These are phyloP conservation scores for Micrasema longulum DNA, from an alignment of 1,140 invertebrate species.

Conservation along the genomic window DNA sequence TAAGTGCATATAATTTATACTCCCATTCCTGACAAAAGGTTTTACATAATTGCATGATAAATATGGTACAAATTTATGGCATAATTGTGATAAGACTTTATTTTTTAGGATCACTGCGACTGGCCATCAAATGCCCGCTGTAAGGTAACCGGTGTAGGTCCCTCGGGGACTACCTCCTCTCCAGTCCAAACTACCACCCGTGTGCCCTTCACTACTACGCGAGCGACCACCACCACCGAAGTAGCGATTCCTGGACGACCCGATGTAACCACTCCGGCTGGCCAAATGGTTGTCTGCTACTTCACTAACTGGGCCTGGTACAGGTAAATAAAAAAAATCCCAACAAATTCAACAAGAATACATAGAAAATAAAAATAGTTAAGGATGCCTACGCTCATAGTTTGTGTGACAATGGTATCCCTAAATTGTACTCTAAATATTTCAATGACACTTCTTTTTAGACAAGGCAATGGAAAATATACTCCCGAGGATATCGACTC, in stretches of 20 bases:
- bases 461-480: constrained; percentile 75
- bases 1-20: constrained; percentile 55
- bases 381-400: no score
- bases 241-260: no score
- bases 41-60: no score
- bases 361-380: no score
- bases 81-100: no score
- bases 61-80: no score
- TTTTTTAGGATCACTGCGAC: constrained; percentile 81
- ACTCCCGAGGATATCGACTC: constrained; percentile 75
- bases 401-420: no score
- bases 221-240: constrained; percentile 33
- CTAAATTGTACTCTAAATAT: no score
- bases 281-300: constrained; percentile 73
- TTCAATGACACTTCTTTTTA: no score
- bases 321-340: constrained; percentile 65
- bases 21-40: background rate
- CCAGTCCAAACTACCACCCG: constrained; percentile 49
- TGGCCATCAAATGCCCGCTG: constrained; percentile 80
- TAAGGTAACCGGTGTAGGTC: constrained; percentile 49
- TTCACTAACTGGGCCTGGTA: constrained; percentile 84
- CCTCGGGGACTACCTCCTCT: background rate
- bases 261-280: constrained; percentile 64
- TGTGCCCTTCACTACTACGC: constrained; percentile 49
- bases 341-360: no score